Evolutionary conservation across 2,797 vertebrate genomes (phyloP).

Genomic region (Octomys mimax): DNA sequence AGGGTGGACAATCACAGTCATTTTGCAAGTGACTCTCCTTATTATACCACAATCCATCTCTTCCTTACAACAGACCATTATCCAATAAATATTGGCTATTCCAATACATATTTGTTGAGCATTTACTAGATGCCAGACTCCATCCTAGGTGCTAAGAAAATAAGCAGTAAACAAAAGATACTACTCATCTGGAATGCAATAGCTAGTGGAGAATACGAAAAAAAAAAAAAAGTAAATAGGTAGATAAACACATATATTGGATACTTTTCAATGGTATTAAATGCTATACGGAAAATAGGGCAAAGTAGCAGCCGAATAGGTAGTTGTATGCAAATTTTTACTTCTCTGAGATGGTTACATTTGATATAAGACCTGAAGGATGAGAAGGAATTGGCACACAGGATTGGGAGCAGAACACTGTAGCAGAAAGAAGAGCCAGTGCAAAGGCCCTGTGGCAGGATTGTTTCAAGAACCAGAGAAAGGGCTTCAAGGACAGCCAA

Average conservation of each 20-base stretch:
- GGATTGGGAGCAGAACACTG: not conserved
- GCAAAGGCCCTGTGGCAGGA: not conserved
- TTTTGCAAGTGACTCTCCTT: not conserved
- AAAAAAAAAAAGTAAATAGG: not conserved
- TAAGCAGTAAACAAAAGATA: not conserved
- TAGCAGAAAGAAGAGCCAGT: not conserved
- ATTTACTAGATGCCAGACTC: not conserved
- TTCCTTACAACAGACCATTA: not conserved
- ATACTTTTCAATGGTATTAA: not conserved
- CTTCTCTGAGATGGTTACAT: not conserved
- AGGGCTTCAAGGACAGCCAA: too few species aligned
- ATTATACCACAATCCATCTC: not conserved
- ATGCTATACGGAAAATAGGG: not conserved
- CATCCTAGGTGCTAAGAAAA: not conserved
- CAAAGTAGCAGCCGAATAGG: not conserved
- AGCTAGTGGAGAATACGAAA: not conserved
- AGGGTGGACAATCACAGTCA: fast-evolving
- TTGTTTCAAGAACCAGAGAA: not conserved
- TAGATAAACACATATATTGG: not conserved
- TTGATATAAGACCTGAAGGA: not conserved
- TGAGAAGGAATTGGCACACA: not conserved
- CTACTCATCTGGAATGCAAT: not conserved
- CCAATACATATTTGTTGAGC: not conserved
- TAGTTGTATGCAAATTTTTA: not conserved
- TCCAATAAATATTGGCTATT: not conserved